Evolutionary conservation across 2,113 vertebrate species (phyloP).

Genomic region (Centropus unirufus): DNA sequence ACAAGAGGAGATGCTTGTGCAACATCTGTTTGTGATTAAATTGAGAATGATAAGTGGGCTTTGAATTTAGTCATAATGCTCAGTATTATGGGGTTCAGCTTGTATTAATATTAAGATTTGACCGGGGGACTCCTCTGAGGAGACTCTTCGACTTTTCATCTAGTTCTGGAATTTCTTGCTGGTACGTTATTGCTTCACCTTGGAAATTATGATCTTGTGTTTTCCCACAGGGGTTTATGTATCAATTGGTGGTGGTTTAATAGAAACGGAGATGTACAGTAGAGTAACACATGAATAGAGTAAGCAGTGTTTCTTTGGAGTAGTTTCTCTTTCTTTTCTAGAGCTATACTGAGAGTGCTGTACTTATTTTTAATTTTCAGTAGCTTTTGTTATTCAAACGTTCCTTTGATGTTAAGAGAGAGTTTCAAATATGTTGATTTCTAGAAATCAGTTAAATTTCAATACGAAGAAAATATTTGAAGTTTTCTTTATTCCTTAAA

Average conservation of each 20-base stretch:
- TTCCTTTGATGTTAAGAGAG: slow-evolving; percentile 3
- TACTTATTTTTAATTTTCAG: neutral
- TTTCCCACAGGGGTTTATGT: neutral
- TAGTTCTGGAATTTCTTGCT: neutral
- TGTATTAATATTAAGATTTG: neutral
- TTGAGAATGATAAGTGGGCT: neutral
- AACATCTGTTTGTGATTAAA: neutral
- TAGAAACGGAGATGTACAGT: neutral
- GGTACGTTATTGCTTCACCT: neutral
- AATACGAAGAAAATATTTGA: slow-evolving; percentile 57
- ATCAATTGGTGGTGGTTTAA: neutral
- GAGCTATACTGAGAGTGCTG: neutral
- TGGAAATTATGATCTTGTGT: neutral
- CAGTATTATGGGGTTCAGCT: neutral
- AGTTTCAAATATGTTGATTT: slow-evolving; percentile 22
- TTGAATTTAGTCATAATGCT: neutral
- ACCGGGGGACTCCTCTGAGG: neutral
- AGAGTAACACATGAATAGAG: neutral
- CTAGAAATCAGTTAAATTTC: slow-evolving; percentile 13
- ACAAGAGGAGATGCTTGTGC: neutral
- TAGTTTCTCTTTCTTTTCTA: neutral
- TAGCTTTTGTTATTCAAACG: neutral
- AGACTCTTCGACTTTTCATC: neutral
- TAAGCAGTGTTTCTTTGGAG: neutral
- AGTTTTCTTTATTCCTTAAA: slow-evolving; percentile 46